Evolutionary conservation across 2,113 vertebrate species (phyloP), one percentile per base, ranked within the genome.

Genomic region (Lycaon pictus): DNA sequence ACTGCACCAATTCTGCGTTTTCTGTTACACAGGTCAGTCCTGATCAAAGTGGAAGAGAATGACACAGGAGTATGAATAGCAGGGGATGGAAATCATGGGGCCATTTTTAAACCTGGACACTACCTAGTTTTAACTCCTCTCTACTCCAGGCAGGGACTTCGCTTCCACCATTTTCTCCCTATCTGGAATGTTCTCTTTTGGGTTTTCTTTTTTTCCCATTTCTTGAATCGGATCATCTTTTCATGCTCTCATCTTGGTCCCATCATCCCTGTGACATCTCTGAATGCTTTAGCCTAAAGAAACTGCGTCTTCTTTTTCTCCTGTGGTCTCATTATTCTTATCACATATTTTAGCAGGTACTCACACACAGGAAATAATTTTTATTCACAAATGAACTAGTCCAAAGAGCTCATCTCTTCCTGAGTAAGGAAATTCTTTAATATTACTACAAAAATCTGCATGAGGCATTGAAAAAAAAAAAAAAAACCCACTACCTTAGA

Each of bases 341-440:
- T 58, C 62, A 69, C 35, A 80, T 20, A 60, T 77, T 71, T 95
- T 81, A 74, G 27, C 53, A 85, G 53, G 48, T 77, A 79, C 20
- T 88, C 69, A 48, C 16, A 77, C 29, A 27, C 60, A 86, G 23
- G 15, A 92, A 95, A 37, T 87, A 53, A 71, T 89, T 89, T 17
- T 58, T 56, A 15, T 51, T 96, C 25, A 51, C 56, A 93, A 82
- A 53, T 93, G 37, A 91, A 96, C 81, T 20, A 90, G 53, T 71
- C 86, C 29, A 27, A 96, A 96, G 35, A 86, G 56, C 23, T 93
- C 89, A 86, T 25, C 22, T 51, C 29, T 91, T 89, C 56, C 67
- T 76, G 12, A 79, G 10, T 32, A 55, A 96, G 56, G 69, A 95
- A 93, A 84, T 84, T 19, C 37, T 92, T 95, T 62, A 95, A 43